A percentile compares a stretch with the other conserved stretches of the same genome.
These are phyloP conservation scores for Plebejus anna DNA, from an alignment of 2,888 invertebrate genomes.

Conservation along the genomic window DNA sequence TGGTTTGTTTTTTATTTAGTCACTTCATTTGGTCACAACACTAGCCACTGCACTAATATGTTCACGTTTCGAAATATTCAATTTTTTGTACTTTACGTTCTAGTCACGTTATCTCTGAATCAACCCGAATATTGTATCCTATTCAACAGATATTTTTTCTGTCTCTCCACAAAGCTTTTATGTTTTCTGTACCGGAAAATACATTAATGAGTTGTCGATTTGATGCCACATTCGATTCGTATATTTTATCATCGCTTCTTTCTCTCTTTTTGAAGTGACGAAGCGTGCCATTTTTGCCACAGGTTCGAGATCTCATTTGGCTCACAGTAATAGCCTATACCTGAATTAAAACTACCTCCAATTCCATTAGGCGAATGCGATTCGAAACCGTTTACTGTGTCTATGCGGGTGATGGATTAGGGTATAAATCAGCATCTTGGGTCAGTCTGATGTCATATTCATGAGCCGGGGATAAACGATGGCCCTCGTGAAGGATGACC, in stretches of 20 bases:
- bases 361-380: constrained; percentile 21
- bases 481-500: constrained; percentile 38
- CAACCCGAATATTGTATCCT: not conserved
- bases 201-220: constrained; percentile 1
- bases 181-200: not conserved
- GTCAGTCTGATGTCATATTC: constrained; percentile 72
- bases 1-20: constrained; percentile 39
- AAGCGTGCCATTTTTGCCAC: not conserved
- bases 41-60: not conserved
- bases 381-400: constrained; percentile 34
- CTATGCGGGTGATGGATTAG: constrained; percentile 61
- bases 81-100: not conserved
- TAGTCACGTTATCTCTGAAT: not conserved
- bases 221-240: not conserved
- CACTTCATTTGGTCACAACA: constrained; percentile 17
- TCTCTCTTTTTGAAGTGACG: not conserved
- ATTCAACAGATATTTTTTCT: not conserved
- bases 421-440: constrained; percentile 64
- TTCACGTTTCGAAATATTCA: not conserved
- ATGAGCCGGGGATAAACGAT: constrained; percentile 52
- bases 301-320: not conserved
- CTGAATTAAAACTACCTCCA: constrained; percentile 4
- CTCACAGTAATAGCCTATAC: not conserved
- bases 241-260: not conserved
- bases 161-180: not conserved